These are phyloP conservation scores for Luffia ferchaultella DNA, from an alignment of 2,888 invertebrate genomes.

Conservation along the genomic window DNA sequence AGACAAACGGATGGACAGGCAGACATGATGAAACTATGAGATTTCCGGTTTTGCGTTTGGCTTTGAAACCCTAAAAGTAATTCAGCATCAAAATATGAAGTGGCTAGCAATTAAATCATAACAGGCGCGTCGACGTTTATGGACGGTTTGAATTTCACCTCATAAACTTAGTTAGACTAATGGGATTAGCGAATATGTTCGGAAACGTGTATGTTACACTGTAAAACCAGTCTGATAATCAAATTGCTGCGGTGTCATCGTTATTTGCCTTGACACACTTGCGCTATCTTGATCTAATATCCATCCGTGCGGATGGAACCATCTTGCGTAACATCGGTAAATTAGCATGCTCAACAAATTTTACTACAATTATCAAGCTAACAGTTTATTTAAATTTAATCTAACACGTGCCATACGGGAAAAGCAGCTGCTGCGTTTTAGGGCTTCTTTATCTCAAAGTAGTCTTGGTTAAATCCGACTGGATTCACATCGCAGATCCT, in stretches of 20 bases:
- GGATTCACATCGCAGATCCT: too few relatives aligned
- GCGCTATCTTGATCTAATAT: neutral
- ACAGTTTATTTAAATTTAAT: conserved; percentile 7
- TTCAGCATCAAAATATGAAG: neutral
- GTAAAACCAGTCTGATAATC: neutral
- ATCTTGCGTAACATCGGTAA: neutral
- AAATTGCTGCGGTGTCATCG: neutral
- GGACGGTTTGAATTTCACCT: neutral
- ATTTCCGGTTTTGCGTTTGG: too few relatives aligned
- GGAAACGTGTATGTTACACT: neutral
- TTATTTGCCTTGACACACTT: neutral
- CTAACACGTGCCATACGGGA: too few relatives aligned
- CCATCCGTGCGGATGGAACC: neutral
- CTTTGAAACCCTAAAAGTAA: neutral
- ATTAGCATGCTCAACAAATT: neutral
- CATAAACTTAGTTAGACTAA: neutral
- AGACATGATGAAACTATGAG: too few relatives aligned
- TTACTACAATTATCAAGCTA: conserved; percentile 2
- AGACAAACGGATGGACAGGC: neutral
- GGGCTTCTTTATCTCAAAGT: too few relatives aligned
- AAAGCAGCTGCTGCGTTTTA: too few relatives aligned
- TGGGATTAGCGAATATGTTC: neutral
- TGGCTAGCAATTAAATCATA: neutral
- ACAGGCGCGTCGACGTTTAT: neutral
- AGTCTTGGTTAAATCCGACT: too few relatives aligned